phyloP scores from a whole-genome alignment of 2,113 vertebrate genomes.

The Elaphurus davidianus region DNA sequence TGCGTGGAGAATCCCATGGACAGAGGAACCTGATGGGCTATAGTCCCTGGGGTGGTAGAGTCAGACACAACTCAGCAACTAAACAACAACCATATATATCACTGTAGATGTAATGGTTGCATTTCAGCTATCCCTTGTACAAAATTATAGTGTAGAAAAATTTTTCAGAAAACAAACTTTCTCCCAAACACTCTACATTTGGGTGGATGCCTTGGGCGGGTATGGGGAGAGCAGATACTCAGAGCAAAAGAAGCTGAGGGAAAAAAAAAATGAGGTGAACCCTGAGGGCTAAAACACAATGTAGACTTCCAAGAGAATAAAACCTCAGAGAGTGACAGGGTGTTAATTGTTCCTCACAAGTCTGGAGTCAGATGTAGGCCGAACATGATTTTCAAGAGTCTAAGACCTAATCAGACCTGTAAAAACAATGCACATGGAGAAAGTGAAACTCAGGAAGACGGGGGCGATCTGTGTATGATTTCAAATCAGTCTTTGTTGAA shows the following conservation, averaged over 20 bases:
- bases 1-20: neutral
- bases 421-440: slow-evolving; percentile 6
- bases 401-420: neutral
- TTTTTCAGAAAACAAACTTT: neutral
- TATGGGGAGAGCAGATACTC: neutral
- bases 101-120: neutral
- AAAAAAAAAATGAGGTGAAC: neutral
- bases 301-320: neutral
- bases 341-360: neutral
- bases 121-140: neutral
- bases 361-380: neutral
- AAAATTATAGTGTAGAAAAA: neutral
- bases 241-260: neutral
- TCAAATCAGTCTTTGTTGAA: neutral
- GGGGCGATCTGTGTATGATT: neutral
- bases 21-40: neutral
- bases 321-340: neutral
- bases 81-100: neutral
- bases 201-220: neutral
- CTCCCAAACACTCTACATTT: neutral
- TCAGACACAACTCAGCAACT: neutral
- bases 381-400: neutral
- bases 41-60: neutral
- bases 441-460: neutral
- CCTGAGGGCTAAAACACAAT: neutral